Conservation (phyloP, 1,140 invertebrate species). For the Cyclargus thomasi region DNA sequence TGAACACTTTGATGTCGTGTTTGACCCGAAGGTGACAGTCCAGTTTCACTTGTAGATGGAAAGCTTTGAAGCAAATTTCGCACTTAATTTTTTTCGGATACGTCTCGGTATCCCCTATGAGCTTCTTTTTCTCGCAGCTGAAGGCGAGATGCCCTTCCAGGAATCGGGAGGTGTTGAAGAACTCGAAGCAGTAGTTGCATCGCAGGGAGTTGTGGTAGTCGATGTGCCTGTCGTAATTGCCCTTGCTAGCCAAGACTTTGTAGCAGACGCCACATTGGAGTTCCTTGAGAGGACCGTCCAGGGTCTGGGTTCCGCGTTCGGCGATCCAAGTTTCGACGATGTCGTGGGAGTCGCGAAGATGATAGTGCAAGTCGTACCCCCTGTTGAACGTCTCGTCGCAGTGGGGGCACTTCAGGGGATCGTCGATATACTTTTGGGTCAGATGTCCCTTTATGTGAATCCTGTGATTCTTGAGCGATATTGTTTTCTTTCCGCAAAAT, state of each 20-base stretch:
- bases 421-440: slow-evolving; percentile 54
- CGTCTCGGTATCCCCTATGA: slow-evolving; percentile 63
- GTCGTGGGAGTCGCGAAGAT: slow-evolving; percentile 56
- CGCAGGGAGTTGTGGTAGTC: slow-evolving; percentile 68
- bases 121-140: slow-evolving; percentile 63
- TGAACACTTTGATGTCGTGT: slow-evolving; percentile 50
- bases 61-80: slow-evolving; percentile 68
- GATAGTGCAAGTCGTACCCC: slow-evolving; percentile 63
- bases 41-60: slow-evolving; percentile 70
- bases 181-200: slow-evolving; percentile 73
- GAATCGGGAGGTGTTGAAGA: slow-evolving; percentile 62
- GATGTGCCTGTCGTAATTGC: slow-evolving; percentile 65
- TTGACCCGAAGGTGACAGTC: slow-evolving; percentile 67
- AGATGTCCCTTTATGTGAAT: slow-evolving; percentile 65
- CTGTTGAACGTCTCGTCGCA: slow-evolving; percentile 59
- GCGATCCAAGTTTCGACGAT: slow-evolving; percentile 66
- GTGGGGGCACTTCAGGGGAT: slow-evolving; percentile 57
- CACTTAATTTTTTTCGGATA: slow-evolving; percentile 66
- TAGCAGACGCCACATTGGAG: slow-evolving; percentile 69
- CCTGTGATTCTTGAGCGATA: slow-evolving; percentile 58
- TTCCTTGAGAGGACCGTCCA: slow-evolving; percentile 54
- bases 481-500: slow-evolving; percentile 66
- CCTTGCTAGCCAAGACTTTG: slow-evolving; percentile 64
- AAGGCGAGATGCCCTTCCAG: slow-evolving; percentile 65
- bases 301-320: slow-evolving; percentile 38